Conservation (phyloP, 2,797 vertebrate genomes). For the Enteromius anoplus region DNA sequence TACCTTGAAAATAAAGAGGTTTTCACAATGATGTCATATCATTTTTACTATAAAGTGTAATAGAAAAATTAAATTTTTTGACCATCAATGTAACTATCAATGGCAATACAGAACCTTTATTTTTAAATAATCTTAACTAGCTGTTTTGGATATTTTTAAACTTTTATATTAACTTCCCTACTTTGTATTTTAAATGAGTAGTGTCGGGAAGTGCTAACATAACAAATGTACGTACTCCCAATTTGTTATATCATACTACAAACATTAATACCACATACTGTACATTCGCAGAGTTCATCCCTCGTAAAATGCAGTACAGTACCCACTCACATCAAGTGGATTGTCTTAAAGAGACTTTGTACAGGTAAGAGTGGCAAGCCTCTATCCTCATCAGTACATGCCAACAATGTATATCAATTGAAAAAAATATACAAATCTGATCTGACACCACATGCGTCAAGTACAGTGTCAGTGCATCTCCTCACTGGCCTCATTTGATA, state of each 20-base stretch:
- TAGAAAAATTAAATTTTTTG: background rate
- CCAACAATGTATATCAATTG: background rate
- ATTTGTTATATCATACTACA: conserved; percentile 1
- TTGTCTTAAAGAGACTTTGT: background rate
- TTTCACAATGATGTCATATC: background rate
- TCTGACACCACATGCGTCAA: conserved; percentile 14
- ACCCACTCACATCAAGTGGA: background rate
- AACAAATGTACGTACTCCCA: background rate
- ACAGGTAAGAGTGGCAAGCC: background rate
- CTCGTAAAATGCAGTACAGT: background rate
- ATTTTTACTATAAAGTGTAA: background rate
- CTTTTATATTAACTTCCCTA: background rate
- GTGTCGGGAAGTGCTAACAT: background rate
- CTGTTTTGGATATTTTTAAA: background rate
- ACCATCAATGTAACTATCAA: background rate
- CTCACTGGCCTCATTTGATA: conserved; percentile 16
- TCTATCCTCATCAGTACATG: background rate
- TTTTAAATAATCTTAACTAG: background rate
- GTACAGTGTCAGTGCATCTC: background rate
- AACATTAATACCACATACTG: background rate
- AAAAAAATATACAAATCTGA: background rate
- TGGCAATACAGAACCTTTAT: background rate
- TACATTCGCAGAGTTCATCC: background rate
- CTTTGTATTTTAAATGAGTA: background rate
- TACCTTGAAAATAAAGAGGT: background rate